Percentiles rank a stretch among this genome's conserved stretches.
phyloP scores from a whole-genome alignment of 1,140 invertebrate species.

The Battus philenor region DNA sequence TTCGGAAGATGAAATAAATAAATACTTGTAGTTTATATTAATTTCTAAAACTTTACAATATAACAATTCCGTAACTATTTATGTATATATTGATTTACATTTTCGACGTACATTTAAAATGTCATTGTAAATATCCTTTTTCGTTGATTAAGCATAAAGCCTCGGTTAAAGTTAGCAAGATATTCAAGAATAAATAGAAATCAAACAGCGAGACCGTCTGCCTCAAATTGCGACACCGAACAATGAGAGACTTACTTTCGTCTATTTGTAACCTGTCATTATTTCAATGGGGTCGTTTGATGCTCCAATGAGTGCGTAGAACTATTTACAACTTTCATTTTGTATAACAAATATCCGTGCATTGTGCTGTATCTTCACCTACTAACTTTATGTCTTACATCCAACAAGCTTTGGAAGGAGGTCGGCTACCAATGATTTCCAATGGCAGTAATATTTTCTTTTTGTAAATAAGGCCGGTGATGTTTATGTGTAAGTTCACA shows the following conservation, averaged over 20 bases:
- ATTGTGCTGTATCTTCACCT: conserved; percentile 20
- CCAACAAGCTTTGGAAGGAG: not conserved
- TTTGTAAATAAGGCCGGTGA: no score
- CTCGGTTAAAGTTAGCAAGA: conserved; percentile 3
- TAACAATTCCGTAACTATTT: no score
- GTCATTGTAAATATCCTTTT: no score
- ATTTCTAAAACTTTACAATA: no score
- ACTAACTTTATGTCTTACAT: not conserved
- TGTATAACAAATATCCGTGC: conserved; percentile 24
- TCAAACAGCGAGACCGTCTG: conserved; percentile 12
- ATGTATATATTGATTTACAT: no score
- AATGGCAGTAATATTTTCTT: no score
- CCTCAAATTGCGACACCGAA: conserved; percentile 18
- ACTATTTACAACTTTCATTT: conserved; percentile 44
- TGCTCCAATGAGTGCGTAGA: conserved; percentile 44
- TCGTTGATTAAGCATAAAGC: no score
- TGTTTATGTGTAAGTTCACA: no score
- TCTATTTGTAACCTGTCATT: conserved; percentile 63
- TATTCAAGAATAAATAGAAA: not conserved
- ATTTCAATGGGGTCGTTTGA: conserved; percentile 48
- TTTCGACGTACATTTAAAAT: no score
- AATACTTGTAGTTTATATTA: no score
- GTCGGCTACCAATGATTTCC: no score
- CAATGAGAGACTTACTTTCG: conserved; percentile 54
- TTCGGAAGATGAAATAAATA: no score